Conservation (phyloP, 2,888 invertebrate genomes). For the Rotaria magnacalcarata region DNA sequence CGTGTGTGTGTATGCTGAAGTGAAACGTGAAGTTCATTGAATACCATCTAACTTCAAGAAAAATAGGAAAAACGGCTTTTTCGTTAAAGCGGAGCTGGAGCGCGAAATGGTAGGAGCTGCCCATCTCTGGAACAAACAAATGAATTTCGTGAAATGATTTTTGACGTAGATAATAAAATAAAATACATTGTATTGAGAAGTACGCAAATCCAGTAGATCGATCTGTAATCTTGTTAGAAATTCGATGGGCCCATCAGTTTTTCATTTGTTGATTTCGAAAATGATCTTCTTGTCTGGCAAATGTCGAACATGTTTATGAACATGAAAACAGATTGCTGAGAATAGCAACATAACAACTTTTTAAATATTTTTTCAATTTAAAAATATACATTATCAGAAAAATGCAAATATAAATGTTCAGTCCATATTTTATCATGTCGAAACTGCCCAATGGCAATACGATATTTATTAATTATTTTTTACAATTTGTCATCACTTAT, state of each 20-base stretch:
- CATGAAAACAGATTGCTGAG: not conserved
- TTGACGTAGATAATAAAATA: not conserved
- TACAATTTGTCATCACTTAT: not conserved
- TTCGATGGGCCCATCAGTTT: not conserved
- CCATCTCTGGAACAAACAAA: not conserved
- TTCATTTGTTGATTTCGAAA: not conserved
- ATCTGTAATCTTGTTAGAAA: not conserved
- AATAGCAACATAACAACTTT: not conserved
- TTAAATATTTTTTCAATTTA: not conserved
- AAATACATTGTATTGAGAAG: not conserved
- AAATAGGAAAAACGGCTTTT: too few species aligned
- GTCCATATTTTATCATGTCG: not conserved
- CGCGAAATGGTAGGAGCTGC: too few species aligned
- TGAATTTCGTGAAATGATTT: not conserved
- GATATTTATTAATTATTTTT: not conserved
- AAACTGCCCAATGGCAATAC: not conserved
- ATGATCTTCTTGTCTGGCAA: not conserved
- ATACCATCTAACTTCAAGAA: too few species aligned
- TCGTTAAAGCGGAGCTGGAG: too few species aligned
- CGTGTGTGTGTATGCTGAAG: too few species aligned
- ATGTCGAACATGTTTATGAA: not conserved
- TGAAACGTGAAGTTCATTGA: too few species aligned
- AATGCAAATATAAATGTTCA: not conserved
- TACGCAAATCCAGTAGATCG: not conserved
- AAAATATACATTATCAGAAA: not conserved